Evolutionary conservation across 2,113 vertebrate species (phyloP).

Genomic region (Forbesichthys agassizii): DNA sequence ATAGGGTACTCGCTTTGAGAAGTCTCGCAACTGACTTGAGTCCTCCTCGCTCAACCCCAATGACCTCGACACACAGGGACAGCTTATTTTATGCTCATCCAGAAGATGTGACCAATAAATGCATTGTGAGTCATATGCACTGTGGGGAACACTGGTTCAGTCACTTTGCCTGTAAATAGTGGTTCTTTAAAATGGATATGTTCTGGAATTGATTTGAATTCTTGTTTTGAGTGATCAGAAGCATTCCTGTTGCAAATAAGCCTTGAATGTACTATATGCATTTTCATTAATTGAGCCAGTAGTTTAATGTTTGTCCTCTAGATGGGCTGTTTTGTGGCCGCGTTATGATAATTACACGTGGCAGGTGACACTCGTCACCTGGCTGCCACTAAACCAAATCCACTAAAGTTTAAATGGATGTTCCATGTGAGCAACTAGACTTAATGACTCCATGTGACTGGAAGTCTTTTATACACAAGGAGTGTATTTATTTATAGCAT

Average conservation of each 20-base stretch:
- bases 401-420: background rate
- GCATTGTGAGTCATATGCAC: background rate
- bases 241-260: too few species aligned
- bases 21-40: background rate
- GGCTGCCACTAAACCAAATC: background rate
- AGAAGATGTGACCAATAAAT: conserved; percentile 1
- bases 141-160: background rate
- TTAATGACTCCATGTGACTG: background rate
- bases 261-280: too few species aligned
- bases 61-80: background rate
- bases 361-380: background rate
- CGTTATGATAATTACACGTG: background rate
- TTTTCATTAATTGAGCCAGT: too few species aligned
- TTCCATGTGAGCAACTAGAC: background rate
- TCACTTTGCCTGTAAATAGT: background rate
- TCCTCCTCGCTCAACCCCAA: background rate
- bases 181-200: background rate
- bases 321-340: background rate
- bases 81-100: background rate
- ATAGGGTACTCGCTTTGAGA: conserved; percentile 6
- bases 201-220: background rate
- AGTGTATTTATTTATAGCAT: too few species aligned
- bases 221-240: too few species aligned
- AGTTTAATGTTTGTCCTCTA: background rate
- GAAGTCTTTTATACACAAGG: too few species aligned